phyloP scores from a whole-genome alignment of 2,888 invertebrate species.

The Pollenia angustigena region DNA sequence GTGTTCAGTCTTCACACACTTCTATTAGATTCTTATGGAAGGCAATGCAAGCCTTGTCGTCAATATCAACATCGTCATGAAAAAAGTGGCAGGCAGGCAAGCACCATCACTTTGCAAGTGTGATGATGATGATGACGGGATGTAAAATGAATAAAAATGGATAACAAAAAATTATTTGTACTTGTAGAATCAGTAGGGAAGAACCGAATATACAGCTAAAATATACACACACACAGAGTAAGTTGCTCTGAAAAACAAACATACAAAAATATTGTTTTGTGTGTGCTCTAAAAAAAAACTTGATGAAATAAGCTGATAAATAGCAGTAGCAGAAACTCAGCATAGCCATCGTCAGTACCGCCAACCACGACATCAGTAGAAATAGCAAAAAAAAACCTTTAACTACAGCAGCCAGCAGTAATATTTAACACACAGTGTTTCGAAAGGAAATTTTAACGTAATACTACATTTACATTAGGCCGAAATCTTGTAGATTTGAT shows the following conservation, averaged over 20 bases:
- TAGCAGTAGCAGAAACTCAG: conserved; percentile 47
- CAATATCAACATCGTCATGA: conserved; percentile 24
- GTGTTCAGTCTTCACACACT: conserved; percentile 8
- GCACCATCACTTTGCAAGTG: conserved; percentile 36
- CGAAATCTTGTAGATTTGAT: too few relatives aligned
- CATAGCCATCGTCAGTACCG: conserved; percentile 13
- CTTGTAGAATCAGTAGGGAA: conserved; percentile 36
- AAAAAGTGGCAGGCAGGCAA: conserved; percentile 35
- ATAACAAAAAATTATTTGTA: conserved; percentile 23
- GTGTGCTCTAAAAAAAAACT: conserved; percentile 50
- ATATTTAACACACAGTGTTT: too few relatives aligned
- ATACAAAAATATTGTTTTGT: conserved; percentile 22
- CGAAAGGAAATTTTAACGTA: too few relatives aligned
- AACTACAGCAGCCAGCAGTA: not conserved
- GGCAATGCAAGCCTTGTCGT: not conserved
- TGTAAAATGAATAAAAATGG: conserved; percentile 54
- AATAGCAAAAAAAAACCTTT: conserved; percentile 53
- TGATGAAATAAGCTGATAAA: conserved; percentile 66
- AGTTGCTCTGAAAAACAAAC: not conserved
- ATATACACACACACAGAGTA: not conserved
- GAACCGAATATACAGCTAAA: not conserved
- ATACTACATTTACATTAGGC: too few relatives aligned
- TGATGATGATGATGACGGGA: conserved; percentile 53
- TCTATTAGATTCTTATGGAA: conserved; percentile 1
- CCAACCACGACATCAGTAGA: conserved; percentile 17